Conservation (phyloP, 2,113 vertebrate genomes). For the Rhinoderma darwinii region DNA sequence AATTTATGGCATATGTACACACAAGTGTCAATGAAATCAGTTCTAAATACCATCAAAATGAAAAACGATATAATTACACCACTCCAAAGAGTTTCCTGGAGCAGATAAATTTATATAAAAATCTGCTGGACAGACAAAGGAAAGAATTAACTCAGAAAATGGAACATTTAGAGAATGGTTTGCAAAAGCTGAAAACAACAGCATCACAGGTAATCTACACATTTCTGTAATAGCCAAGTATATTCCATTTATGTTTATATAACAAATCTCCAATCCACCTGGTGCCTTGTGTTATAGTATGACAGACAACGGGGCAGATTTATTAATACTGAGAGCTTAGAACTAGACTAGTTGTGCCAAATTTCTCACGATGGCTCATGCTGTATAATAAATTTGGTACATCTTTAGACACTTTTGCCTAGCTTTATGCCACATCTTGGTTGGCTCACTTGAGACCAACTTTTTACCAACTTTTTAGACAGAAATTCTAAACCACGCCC, state of each 20-base stretch:
- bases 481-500: too few relatives aligned
- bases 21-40: slow-evolving; percentile 79
- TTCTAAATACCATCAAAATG: slow-evolving; percentile 76
- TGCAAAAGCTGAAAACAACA: slow-evolving; percentile 80
- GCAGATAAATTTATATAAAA: slow-evolving; percentile 80
- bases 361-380: too few relatives aligned
- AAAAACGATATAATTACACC: slow-evolving; percentile 80
- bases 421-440: too few relatives aligned
- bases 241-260: background rate
- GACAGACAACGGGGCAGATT: too few relatives aligned
- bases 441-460: too few relatives aligned
- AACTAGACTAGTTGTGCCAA: too few relatives aligned
- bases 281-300: background rate
- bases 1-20: slow-evolving; percentile 84
- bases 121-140: slow-evolving; percentile 76
- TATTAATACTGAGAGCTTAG: too few relatives aligned
- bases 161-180: slow-evolving; percentile 76
- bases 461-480: too few relatives aligned
- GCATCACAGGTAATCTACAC: slow-evolving; percentile 75
- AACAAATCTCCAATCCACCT: background rate
- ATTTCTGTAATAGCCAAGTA: background rate
- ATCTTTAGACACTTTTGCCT: too few relatives aligned
- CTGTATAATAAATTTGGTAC: too few relatives aligned
- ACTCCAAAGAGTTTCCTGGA: slow-evolving; percentile 84
- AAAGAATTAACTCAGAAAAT: slow-evolving; percentile 71